A percentile compares a stretch with the other conserved stretches of the same genome.
Conservation (phyloP, 2,797 vertebrate genomes). For the Sphenopsis melanotis region DNA sequence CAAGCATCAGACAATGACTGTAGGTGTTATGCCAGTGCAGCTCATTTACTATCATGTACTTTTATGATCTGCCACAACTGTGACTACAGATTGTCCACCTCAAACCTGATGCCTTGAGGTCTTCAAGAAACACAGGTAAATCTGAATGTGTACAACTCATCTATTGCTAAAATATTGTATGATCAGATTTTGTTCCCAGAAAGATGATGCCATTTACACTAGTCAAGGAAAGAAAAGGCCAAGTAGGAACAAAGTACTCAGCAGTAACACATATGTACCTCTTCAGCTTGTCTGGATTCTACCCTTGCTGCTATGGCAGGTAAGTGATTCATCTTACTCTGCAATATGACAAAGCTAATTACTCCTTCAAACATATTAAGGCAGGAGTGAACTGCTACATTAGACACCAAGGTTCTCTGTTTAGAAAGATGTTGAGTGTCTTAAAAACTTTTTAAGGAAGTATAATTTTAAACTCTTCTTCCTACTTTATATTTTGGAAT, state of each 20-base stretch:
- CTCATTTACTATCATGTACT: background rate
- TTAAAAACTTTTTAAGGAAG: background rate
- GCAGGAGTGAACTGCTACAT: background rate
- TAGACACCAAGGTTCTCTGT: background rate
- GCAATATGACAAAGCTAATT: background rate
- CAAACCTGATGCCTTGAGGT: background rate
- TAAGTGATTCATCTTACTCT: background rate
- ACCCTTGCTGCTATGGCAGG: background rate
- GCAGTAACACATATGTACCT: background rate
- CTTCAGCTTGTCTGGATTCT: background rate
- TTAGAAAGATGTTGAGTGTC: background rate
- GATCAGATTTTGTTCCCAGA: background rate
- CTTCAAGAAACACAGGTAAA: background rate
- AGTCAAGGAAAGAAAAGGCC: background rate
- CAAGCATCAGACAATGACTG: background rate
- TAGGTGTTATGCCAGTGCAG: background rate
- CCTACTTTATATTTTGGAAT: background rate
- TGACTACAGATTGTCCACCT: background rate
- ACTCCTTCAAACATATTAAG: background rate
- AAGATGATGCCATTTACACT: background rate
- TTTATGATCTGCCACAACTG: background rate
- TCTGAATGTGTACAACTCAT: rapidly evolving
- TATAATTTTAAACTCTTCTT: background rate
- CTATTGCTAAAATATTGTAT: background rate
- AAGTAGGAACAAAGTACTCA: background rate